These are phyloP conservation scores for Lampris incognitus DNA, from an alignment of 2,113 vertebrate species.

Conservation along the genomic window DNA sequence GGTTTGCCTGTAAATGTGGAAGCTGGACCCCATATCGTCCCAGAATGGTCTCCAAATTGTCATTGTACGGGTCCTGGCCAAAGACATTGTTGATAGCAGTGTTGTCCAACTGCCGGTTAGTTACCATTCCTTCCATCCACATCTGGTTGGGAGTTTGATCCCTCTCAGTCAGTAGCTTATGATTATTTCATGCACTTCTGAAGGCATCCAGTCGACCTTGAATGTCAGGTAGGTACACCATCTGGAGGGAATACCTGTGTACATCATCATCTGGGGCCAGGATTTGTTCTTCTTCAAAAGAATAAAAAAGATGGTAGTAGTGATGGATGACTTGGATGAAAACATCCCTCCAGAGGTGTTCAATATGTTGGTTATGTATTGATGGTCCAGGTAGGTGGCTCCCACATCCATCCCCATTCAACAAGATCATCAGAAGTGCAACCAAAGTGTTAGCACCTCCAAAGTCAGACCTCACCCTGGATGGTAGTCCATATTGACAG, in stretches of 20 bases:
- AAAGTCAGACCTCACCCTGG: not conserved
- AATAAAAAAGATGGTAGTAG: not conserved
- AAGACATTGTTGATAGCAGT: slow-evolving; percentile 25
- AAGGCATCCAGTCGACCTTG: not conserved
- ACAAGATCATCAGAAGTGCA: not conserved
- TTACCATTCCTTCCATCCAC: slow-evolving; percentile 11
- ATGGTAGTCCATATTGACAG: not conserved
- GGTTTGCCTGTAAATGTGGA: no score
- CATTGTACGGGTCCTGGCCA: not conserved
- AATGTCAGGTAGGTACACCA: not conserved
- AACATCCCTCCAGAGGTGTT: not conserved
- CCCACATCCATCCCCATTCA: not conserved
- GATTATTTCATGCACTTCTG: not conserved
- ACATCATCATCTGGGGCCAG: not conserved
- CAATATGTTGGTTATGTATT: not conserved
- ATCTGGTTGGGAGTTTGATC: slow-evolving; percentile 1
- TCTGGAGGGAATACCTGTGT: not conserved
- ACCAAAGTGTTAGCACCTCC: not conserved
- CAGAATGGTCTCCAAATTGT: not conserved
- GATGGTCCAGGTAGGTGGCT: not conserved
- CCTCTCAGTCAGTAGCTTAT: not conserved
- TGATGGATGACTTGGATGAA: not conserved
- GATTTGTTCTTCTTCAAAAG: not conserved
- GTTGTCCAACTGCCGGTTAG: not conserved
- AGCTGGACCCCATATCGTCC: no score